These are phyloP conservation scores for Macropodus opercularis DNA, from an alignment of 2,797 vertebrate genomes.

Conservation along the genomic window DNA sequence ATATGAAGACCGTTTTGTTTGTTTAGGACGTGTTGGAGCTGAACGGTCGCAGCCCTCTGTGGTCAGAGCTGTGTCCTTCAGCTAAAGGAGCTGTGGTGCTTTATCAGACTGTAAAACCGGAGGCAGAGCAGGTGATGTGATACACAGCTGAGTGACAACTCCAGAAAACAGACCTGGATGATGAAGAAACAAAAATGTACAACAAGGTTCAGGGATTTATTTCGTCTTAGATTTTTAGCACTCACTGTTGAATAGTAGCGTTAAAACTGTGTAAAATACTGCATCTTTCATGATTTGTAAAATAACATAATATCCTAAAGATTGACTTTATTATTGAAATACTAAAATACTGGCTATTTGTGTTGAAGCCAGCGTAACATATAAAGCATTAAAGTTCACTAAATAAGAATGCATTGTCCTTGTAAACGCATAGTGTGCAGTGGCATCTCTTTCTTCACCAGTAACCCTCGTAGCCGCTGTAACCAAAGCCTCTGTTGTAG, in stretches of 20 bases:
- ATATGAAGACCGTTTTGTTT: neutral
- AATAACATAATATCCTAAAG: slow-evolving; percentile 33
- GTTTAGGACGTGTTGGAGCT: slow-evolving; percentile 82
- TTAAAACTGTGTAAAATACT: slow-evolving; percentile 22
- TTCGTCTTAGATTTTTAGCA: slow-evolving; percentile 1
- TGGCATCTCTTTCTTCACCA: slow-evolving; percentile 33
- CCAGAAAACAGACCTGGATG: slow-evolving; percentile 3
- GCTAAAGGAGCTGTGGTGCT: slow-evolving; percentile 90
- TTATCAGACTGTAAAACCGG: slow-evolving; percentile 81
- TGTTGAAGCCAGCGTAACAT: slow-evolving; percentile 11
- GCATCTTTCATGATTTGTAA: slow-evolving; percentile 21
- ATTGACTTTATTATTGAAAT: slow-evolving; percentile 3
- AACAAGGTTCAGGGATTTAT: slow-evolving; percentile 19
- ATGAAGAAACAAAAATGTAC: slow-evolving; percentile 1
- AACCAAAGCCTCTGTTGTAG: slow-evolving; percentile 58
- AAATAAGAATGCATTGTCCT: neutral
- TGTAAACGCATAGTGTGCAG: slow-evolving; percentile 8
- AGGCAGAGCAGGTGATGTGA: slow-evolving; percentile 3
- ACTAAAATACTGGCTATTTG: slow-evolving; percentile 11
- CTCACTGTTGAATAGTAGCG: neutral
- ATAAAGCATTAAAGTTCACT: neutral
- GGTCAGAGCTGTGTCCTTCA: slow-evolving; percentile 90
- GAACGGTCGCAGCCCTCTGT: slow-evolving; percentile 75
- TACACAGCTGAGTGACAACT: neutral
- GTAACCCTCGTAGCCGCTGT: slow-evolving; percentile 63